Evolutionary conservation across 2,888 invertebrate genomes (phyloP), one percentile per base, ranked within the genome.

Genomic region (Folsomia candida): DNA sequence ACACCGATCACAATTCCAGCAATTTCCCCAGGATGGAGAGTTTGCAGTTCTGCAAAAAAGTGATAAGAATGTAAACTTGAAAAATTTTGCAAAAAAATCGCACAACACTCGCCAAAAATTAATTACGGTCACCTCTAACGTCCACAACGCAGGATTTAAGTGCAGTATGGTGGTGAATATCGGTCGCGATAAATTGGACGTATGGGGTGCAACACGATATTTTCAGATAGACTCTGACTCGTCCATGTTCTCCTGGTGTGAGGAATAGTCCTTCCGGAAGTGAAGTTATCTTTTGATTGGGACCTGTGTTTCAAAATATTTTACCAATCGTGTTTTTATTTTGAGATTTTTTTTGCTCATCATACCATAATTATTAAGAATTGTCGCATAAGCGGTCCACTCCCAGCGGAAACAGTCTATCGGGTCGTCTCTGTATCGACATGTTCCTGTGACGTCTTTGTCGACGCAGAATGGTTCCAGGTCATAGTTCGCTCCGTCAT

Each of bases 341-440:
- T 64, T 20, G 6, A n/a, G n/a, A 11, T 22, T 64, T 24, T 20
- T 9, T 51, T 6, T 37, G 37, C 51, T n/a, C n/a, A n/a, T n/a
- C n/a, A n/a, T n/a, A n/a, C n/a, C 47, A 47, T 47, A 47, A 18
- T 47, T 47, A 47, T 71, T 79, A 14, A 76, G 68, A 54, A 80
- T 71, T 1, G 78, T 80, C 29, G 80, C 78, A 58, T 79, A 77
- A 3, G 78, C 80, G 0, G 78, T 80, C 80, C 80, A 80, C 25
- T 80, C 77, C 29, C 76, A 76, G 1, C 72, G 72, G 58, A 76
- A 77, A 37, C 80, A 80, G 20, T 78, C 76, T 4, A 73, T 72
- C 0, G 80, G 80, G 60, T 77, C 70, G 2, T 73, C 72, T 26
- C 80, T 71, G 47, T 80, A 80, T 3, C 78, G 67, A 59, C 80